Evolutionary conservation across 2,113 vertebrate species (phyloP), one percentile per base, ranked within the genome.

Genomic region (Leiothrix lutea): DNA sequence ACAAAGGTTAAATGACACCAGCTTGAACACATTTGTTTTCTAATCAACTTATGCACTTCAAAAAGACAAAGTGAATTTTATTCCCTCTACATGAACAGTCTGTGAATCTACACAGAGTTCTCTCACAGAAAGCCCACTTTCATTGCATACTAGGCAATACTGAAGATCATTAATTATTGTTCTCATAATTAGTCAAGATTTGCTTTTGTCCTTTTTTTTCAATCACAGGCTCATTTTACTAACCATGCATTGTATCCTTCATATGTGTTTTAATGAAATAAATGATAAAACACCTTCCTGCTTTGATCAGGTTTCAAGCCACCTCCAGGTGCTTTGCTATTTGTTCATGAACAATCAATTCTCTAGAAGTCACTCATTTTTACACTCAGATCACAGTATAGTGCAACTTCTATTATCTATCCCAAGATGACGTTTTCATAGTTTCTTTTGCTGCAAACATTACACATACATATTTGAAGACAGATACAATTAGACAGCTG

Each of bases 401-500:
- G 12, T 44, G 70, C 9, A 79, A 42, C 11, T 91, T 74, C 35
- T 40, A 65, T 54, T 71, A 36, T 17, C 47, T 60, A 40, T 29
- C 5, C 20, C 35, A 79, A 71, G 36, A 86, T 2, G 0, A 69
- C 6, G 10, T 45, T 58, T 89, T 56, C 61, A 42, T 5, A 44
- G 24, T 47, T 83, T 48, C 36, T 60, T 91, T 91, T 72, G 82
- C 67, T 18, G 29, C 58, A 90, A 93, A 61, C 35, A 87, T 60
- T 85, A 72, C 36, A 61, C 8, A 50, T 22, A 74, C 3, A 3
- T 56, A 69, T 33, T 45, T 45, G 56, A 22, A 69, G 33, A 56
- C 35, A 70, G 28, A 51, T 22, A 58, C 20, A 74, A 40, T 11
- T n/a, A 28, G 48, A 74, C 62, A 90, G 35, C 38, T 53, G 47